phyloP scores from a whole-genome alignment of 2,113 vertebrate genomes.

The Poeciliopsis prolifica region DNA sequence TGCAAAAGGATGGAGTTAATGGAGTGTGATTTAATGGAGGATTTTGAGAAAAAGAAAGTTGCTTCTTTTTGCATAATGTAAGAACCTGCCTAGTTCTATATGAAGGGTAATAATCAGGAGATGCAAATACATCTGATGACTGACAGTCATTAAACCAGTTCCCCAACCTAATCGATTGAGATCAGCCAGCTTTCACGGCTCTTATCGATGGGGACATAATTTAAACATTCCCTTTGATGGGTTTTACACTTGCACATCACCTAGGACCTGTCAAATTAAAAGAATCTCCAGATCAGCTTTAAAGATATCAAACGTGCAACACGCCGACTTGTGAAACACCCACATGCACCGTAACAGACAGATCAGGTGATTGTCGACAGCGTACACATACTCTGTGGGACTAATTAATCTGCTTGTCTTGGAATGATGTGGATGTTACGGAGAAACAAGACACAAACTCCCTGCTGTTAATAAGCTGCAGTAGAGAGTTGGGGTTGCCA shows the following conservation, averaged over 20 bases:
- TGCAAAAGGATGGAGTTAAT: too few relatives aligned
- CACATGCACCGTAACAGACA: constrained; percentile 38
- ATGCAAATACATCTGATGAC: too few relatives aligned
- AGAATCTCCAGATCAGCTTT: constrained; percentile 23
- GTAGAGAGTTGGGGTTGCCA: constrained; percentile 9
- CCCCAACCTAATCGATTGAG: neutral
- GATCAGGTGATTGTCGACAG: constrained; percentile 39
- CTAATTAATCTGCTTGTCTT: constrained; percentile 66
- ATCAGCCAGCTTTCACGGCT: neutral
- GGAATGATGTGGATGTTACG: constrained; percentile 50
- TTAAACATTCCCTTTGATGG: neutral
- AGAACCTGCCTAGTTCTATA: neutral
- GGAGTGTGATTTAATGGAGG: neutral
- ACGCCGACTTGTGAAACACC: constrained; percentile 47
- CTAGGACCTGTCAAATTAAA: neutral
- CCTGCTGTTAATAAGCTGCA: constrained; percentile 48
- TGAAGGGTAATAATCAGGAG: neutral
- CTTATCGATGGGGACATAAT: neutral
- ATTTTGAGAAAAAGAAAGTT: neutral
- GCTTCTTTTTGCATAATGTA: neutral
- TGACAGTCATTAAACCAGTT: neutral
- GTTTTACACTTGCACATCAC: neutral
- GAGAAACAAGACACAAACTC: constrained; percentile 37
- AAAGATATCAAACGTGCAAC: constrained; percentile 51
- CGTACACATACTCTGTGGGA: constrained; percentile 56